Percentiles rank a stretch among this genome's conserved stretches.
Evolutionary conservation across 2,113 vertebrate species (phyloP).

Genomic region (Protobothrops flavoviridis): DNA sequence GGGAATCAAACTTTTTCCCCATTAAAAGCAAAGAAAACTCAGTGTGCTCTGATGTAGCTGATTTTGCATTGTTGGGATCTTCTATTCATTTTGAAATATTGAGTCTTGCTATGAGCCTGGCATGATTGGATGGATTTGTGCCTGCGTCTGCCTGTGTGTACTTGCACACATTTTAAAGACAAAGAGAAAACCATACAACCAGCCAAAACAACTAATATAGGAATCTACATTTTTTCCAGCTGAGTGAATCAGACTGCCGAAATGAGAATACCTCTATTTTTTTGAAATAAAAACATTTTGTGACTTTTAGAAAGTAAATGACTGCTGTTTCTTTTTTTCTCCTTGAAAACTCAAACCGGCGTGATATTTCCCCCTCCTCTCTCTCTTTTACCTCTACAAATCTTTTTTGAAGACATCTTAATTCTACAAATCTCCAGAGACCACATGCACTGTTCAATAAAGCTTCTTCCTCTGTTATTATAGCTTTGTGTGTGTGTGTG

Average conservation of each 20-base stretch:
- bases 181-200: not conserved
- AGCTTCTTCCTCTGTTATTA: conserved; percentile 49
- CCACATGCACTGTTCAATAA: conserved; percentile 34
- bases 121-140: not conserved
- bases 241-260: not conserved
- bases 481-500: conserved; percentile 29
- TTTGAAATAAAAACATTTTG: not conserved
- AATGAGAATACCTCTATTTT: not conserved
- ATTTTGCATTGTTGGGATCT: not conserved
- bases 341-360: conserved; percentile 29
- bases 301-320: not conserved
- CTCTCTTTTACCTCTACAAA: not conserved
- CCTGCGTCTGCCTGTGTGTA: not conserved
- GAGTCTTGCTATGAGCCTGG: not conserved
- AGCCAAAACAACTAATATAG: not conserved
- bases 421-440: conserved; percentile 49
- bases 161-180: not conserved
- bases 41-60: not conserved
- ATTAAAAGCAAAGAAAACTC: not conserved
- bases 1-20: not conserved
- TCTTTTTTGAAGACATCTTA: conserved; percentile 52
- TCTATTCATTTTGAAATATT: not conserved
- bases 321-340: not conserved
- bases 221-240: not conserved
- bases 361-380: not conserved